phyloP scores from a whole-genome alignment of 2,888 invertebrate species.

The Caenorhabditis wallacei region DNA sequence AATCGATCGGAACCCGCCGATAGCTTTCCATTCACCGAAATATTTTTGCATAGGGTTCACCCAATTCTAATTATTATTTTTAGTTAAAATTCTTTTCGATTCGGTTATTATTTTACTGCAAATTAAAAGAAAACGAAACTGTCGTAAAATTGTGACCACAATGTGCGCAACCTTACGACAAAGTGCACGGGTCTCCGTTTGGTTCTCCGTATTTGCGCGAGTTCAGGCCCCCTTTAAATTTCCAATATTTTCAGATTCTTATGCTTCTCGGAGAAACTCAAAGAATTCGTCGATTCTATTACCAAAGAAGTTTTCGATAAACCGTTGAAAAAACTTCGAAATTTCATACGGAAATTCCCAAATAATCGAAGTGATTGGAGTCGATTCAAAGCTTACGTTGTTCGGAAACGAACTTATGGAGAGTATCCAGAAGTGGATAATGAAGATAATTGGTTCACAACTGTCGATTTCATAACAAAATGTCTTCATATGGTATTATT shows the following conservation, averaged over 20 bases:
- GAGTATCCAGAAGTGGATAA: slow-evolving; percentile 43
- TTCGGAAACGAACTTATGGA: slow-evolving; percentile 42
- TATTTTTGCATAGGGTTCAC: too few relatives aligned
- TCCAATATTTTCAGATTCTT: slow-evolving; percentile 39
- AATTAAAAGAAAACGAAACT: too few relatives aligned
- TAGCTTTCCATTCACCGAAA: too few relatives aligned
- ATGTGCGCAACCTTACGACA: too few relatives aligned
- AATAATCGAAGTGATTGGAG: slow-evolving; percentile 19
- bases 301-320: slow-evolving; percentile 7
- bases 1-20: too few relatives aligned
- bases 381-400: slow-evolving; percentile 30
- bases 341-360: slow-evolving; percentile 31
- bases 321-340: slow-evolving; percentile 17
- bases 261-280: slow-evolving; percentile 36
- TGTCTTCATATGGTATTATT: slow-evolving; percentile 44
- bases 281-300: slow-evolving; percentile 36
- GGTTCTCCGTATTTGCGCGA: too few relatives aligned
- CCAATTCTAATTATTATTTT: too few relatives aligned
- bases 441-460: slow-evolving; percentile 33
- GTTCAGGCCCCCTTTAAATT: too few relatives aligned
- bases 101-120: too few relatives aligned
- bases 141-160: too few relatives aligned
- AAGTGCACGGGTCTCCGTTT: too few relatives aligned
- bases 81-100: too few relatives aligned
- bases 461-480: slow-evolving; percentile 43